Percentiles rank a stretch among this genome's conserved stretches.
These are phyloP conservation scores for Clamator glandarius DNA, from an alignment of 2,797 vertebrate species.

Conservation along the genomic window DNA sequence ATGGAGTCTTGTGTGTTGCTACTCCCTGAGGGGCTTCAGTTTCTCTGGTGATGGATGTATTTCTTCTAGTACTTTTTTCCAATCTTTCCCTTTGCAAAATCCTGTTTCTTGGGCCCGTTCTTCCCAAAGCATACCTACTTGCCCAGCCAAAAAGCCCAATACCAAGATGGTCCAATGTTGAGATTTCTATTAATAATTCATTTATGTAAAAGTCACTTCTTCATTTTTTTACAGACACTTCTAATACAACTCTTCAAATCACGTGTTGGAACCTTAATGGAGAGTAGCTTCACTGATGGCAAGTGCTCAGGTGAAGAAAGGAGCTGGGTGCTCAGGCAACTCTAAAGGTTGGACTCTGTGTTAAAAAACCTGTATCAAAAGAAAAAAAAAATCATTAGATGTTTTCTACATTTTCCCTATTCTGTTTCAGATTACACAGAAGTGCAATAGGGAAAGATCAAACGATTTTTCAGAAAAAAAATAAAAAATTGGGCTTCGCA, in stretches of 20 bases:
- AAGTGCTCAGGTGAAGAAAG: neutral
- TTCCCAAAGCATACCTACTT: neutral
- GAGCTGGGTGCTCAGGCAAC: neutral
- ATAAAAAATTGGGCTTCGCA: neutral
- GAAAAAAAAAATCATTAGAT: neutral
- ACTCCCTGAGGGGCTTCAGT: neutral
- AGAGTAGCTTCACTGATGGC: neutral
- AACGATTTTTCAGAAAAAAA: neutral
- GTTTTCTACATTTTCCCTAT: neutral
- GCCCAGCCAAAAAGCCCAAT: neutral
- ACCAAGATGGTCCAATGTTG: neutral
- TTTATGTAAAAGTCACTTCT: neutral
- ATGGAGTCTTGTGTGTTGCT: neutral
- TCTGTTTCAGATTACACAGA: neutral
- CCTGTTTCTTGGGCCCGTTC: neutral
- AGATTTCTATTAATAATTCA: neutral
- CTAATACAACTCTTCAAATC: neutral
- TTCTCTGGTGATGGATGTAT: neutral
- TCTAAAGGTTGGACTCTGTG: neutral
- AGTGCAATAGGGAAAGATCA: neutral
- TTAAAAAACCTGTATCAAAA: neutral
- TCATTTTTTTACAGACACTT: neutral
- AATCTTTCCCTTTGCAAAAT: neutral
- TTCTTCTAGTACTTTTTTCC: neutral
- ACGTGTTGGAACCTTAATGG: neutral